These are phyloP conservation scores for Abrostola triplasia DNA, from an alignment of 2,888 invertebrate species.

Conservation along the genomic window DNA sequence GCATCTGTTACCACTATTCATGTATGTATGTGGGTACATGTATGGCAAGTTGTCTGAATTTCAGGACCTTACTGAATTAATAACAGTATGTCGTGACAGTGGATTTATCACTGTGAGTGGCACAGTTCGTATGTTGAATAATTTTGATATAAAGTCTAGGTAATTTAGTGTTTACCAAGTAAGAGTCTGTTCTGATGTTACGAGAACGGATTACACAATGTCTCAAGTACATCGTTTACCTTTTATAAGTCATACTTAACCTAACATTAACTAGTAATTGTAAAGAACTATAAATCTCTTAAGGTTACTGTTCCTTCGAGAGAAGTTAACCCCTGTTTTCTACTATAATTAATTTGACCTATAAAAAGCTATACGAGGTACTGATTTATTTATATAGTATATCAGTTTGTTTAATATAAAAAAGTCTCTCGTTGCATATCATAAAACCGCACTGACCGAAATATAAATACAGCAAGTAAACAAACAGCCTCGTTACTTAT, in stretches of 20 bases:
- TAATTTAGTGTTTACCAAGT: background rate
- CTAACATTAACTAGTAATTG: constrained; percentile 5
- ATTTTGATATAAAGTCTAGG: background rate
- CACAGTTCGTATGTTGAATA: constrained; percentile 14
- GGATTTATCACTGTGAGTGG: constrained; percentile 35
- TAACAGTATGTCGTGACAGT: constrained; percentile 55
- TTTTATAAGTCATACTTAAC: background rate
- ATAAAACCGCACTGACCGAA: constrained; percentile 29
- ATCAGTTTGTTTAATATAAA: background rate
- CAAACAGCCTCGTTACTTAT: constrained; percentile 52
- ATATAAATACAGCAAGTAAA: constrained; percentile 52
- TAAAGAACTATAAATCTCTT: constrained; percentile 22
- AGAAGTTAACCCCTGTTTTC: constrained; percentile 36
- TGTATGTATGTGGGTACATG: constrained; percentile 24
- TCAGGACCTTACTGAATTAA: constrained; percentile 51
- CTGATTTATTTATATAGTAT: constrained; percentile 2
- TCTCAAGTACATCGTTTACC: background rate
- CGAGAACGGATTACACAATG: too few species aligned
- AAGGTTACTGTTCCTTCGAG: constrained; percentile 22
- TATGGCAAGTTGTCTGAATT: constrained; percentile 41
- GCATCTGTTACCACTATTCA: constrained; percentile 42
- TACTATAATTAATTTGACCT: constrained; percentile 33
- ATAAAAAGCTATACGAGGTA: constrained; percentile 24
- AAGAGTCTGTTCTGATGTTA: background rate
- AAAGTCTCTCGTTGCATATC: constrained; percentile 24